phyloP scores from a whole-genome alignment of 1,140 invertebrate species.

The Teleogryllus occipitalis region DNA sequence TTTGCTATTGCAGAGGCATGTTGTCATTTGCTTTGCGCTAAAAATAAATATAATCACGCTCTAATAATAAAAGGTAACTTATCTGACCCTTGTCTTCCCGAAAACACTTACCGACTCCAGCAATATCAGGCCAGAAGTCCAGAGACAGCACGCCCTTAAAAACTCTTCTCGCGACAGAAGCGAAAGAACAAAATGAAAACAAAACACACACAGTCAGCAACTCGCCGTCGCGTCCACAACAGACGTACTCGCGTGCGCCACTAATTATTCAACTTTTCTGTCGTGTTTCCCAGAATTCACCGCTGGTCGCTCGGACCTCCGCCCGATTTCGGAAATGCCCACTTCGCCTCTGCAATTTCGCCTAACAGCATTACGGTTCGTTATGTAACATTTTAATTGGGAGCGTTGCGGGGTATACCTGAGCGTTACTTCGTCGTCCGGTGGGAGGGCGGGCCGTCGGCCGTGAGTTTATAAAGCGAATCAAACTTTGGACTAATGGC shows the following conservation, averaged over 20 bases:
- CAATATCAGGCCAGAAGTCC: too few species aligned
- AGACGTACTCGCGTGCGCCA: too few species aligned
- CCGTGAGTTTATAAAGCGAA: not conserved
- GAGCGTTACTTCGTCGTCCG: not conserved
- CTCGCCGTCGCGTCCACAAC: not conserved
- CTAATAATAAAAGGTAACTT: too few species aligned
- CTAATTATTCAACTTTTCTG: conserved; percentile 1
- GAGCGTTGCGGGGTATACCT: not conserved
- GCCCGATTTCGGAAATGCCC: not conserved
- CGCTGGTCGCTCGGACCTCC: too few species aligned
- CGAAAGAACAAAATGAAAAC: not conserved
- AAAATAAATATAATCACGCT: too few species aligned
- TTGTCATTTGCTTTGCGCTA: too few species aligned
- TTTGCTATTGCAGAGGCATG: too few species aligned
- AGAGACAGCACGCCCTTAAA: too few species aligned
- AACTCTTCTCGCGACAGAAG: too few species aligned
- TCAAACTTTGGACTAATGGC: not conserved
- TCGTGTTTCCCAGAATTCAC: not conserved
- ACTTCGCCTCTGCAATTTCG: not conserved
- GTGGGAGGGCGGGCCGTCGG: not conserved
- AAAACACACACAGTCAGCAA: not conserved
- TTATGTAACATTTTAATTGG: not conserved
- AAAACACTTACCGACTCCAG: too few species aligned
- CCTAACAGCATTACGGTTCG: not conserved
- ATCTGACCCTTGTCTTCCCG: too few species aligned